A percentile compares a stretch with the other conserved stretches of the same genome.
Evolutionary conservation across 2,113 vertebrate genomes (phyloP).

Genomic region (Fulmarus glacialis): DNA sequence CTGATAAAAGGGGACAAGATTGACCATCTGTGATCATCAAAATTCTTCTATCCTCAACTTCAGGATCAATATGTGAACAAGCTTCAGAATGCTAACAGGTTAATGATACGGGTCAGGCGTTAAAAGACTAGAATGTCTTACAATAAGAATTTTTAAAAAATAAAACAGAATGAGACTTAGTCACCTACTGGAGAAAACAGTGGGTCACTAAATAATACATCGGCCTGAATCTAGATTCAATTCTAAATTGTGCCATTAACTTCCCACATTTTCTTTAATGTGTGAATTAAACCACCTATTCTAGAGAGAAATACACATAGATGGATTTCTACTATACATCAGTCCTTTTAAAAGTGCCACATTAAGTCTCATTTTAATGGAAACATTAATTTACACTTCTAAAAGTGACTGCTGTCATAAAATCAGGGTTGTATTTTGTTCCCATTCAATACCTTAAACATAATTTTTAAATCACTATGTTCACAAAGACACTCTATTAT

Average conservation of each 20-base stretch:
- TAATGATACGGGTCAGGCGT: background rate
- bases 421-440: background rate
- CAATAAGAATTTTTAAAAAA: background rate
- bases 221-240: background rate
- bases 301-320: background rate
- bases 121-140: background rate
- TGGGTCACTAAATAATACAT: background rate
- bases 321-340: background rate
- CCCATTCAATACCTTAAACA: background rate
- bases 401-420: background rate
- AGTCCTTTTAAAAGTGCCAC: background rate
- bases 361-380: background rate
- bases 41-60: background rate
- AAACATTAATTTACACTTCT: background rate
- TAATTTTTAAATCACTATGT: background rate
- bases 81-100: background rate
- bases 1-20: background rate
- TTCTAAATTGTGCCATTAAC: background rate
- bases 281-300: background rate
- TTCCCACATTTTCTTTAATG: background rate
- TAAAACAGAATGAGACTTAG: background rate
- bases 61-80: background rate
- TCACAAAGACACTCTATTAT: background rate
- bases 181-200: background rate
- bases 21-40: background rate